Base-by-base conservation (phyloP, 2,113 vertebrate genomes). In the Pteronura brasiliensis region DNA sequence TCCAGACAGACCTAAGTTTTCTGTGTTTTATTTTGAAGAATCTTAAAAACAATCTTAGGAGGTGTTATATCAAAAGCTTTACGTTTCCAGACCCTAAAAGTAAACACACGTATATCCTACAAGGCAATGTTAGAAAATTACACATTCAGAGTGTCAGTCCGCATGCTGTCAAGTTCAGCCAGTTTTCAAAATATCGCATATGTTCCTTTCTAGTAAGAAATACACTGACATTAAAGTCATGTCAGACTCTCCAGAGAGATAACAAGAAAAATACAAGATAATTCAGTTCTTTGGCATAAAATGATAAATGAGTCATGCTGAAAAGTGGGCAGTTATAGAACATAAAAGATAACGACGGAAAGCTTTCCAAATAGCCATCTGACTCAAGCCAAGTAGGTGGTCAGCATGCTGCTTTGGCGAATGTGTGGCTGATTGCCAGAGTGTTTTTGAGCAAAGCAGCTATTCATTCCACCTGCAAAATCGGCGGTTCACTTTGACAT, bases 321-420 rank as follows among this genome's bases (percentile, higher is more conserved):
- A 71, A 98, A 92, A 93, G 92, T 96, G 95, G 97, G 96, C 95
- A 97, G 96, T 93, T 95, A 90, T 36, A 97, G 93, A 61, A 83
- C 95, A 84, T 93, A 67, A 88, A 97, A 90, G 95, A 90, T 84
- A 97, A 92, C n/a, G 42, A 84, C 89, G 89, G 91, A 95, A 93
- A 93, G 93, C 97, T 67, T 97, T 98, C 86, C 89, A 97, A 97
- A 97, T 74, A 87, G 86, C 92, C 92, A 92, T 94, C 96, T 95
- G 96, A 97, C 72, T 97, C 36, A 20, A 92, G 96, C 93, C 97
- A 93, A 77, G 92, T 72, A 96, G 97, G 98, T 95, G 97, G 98
- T 90, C 95, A 80, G 93, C 93, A 47, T 55, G 74, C 88, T 92
- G 96, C 39, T 88, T 65, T 96, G 88, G 93, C 90, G 93, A 77